phyloP scores from a whole-genome alignment of 2,113 vertebrate genomes.

The Podarcis cretensis region DNA sequence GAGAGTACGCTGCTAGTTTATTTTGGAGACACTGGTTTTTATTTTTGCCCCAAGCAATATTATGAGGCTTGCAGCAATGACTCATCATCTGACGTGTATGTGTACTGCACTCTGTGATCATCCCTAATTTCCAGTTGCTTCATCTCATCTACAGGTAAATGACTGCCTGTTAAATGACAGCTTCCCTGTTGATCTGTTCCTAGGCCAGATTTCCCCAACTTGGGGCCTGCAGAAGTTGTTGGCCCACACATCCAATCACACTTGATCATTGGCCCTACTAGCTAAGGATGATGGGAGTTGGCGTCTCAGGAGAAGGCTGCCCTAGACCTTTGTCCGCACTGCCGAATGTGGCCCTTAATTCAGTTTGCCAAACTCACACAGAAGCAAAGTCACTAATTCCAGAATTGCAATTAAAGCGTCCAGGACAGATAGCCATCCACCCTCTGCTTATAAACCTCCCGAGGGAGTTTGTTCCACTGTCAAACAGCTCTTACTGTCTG shows the following conservation, averaged over 20 bases:
- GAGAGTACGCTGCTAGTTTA: background rate
- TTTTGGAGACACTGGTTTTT: background rate
- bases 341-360: background rate
- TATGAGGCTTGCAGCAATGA: background rate
- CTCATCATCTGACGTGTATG: constrained; percentile 4
- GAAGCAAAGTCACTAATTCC: no score
- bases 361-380: constrained; percentile 24
- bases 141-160: constrained; percentile 13
- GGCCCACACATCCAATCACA: no score
- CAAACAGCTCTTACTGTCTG: no score
- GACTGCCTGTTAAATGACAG: background rate
- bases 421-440: no score
- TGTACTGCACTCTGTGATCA: background rate
- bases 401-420: no score
- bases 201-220: background rate
- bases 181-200: background rate
- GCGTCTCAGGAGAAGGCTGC: background rate
- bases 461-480: no score
- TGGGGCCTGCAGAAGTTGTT: no score
- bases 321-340: background rate
- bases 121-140: background rate
- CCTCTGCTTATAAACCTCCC: no score
- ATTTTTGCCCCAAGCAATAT: constrained; percentile 15
- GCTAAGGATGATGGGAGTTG: no score
- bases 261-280: no score